Conservation (phyloP, 2,888 invertebrate species). For the Athetis lepigone region DNA sequence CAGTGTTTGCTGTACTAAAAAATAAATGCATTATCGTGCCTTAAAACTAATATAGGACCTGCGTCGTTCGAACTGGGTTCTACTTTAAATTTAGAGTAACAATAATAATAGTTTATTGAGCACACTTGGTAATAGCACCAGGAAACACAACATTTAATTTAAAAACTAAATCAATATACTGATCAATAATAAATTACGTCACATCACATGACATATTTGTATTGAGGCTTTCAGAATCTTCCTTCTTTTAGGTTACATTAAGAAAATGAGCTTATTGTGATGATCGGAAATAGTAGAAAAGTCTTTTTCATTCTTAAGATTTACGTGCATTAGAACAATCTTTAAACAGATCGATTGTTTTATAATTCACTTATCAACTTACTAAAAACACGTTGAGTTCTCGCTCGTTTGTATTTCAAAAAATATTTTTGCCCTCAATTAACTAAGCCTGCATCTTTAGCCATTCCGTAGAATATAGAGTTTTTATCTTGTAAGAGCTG, state of each 20-base stretch:
- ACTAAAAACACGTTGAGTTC: slow-evolving; percentile 1
- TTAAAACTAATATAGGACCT: neutral
- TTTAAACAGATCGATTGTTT: slow-evolving; percentile 22
- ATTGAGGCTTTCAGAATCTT: slow-evolving; percentile 13
- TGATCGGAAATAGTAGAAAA: too few relatives aligned
- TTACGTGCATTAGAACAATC: slow-evolving; percentile 5
- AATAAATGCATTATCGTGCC: slow-evolving; percentile 1
- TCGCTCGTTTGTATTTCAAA: neutral
- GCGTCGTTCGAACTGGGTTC: neutral
- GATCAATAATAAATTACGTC: too few relatives aligned
- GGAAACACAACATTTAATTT: neutral
- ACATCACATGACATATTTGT: neutral
- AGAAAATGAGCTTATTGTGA: slow-evolving; percentile 17
- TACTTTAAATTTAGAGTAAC: neutral
- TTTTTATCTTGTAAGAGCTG: slow-evolving; percentile 89
- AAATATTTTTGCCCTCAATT: slow-evolving; percentile 70
- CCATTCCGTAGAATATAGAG: slow-evolving; percentile 94
- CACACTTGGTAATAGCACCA: slow-evolving; percentile 34
- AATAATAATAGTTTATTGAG: slow-evolving; percentile 22
- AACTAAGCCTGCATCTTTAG: slow-evolving; percentile 95
- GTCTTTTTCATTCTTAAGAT: neutral
- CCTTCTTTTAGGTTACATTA: too few relatives aligned
- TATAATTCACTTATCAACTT: slow-evolving; percentile 7
- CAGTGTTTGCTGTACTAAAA: neutral
- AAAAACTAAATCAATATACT: too few relatives aligned